Percentiles rank a stretch among this genome's conserved stretches.
Evolutionary conservation across 2,113 vertebrate species (phyloP).

Genomic region (Dryoscopus gambensis): DNA sequence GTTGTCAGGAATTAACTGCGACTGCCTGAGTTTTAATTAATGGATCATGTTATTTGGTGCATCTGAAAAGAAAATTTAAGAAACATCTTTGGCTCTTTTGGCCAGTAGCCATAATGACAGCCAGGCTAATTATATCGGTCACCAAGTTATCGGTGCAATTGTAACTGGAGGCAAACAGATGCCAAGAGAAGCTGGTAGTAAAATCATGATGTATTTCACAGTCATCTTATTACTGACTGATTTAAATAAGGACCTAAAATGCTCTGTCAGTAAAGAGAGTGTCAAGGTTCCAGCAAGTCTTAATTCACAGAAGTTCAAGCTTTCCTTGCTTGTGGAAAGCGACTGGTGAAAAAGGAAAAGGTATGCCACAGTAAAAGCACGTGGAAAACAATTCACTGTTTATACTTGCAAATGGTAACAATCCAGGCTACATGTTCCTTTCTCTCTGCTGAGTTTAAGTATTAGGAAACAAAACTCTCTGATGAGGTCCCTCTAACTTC

Average conservation of each 20-base stretch:
- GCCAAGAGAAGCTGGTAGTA: constrained; percentile 42
- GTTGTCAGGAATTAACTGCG: background rate
- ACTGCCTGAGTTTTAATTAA: constrained; percentile 15
- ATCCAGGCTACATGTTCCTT: background rate
- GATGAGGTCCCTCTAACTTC: background rate
- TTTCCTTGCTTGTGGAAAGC: background rate
- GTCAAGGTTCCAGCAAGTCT: constrained; percentile 23
- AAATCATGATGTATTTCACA: constrained; percentile 55
- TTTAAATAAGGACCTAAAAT: constrained; percentile 18
- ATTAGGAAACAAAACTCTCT: background rate
- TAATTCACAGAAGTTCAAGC: background rate
- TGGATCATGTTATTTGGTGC: background rate
- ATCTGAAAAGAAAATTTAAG: background rate
- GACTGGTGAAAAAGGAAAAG: background rate
- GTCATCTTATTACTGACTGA: constrained; percentile 43
- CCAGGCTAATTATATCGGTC: constrained; percentile 42
- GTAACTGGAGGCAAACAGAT: constrained; percentile 42
- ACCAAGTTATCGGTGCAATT: constrained; percentile 18
- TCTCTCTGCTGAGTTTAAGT: background rate
- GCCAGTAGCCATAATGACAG: constrained; percentile 24
- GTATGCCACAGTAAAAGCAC: background rate
- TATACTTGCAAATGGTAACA: background rate
- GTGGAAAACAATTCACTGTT: background rate
- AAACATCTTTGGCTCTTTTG: constrained; percentile 22
- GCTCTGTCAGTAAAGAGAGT: background rate